Percentiles rank a stretch among this genome's conserved stretches.
Evolutionary conservation across 37 sponge, comb jelly and placozoan species (phyloP).

Genomic region (Aphrocallistes beatrix): DNA sequence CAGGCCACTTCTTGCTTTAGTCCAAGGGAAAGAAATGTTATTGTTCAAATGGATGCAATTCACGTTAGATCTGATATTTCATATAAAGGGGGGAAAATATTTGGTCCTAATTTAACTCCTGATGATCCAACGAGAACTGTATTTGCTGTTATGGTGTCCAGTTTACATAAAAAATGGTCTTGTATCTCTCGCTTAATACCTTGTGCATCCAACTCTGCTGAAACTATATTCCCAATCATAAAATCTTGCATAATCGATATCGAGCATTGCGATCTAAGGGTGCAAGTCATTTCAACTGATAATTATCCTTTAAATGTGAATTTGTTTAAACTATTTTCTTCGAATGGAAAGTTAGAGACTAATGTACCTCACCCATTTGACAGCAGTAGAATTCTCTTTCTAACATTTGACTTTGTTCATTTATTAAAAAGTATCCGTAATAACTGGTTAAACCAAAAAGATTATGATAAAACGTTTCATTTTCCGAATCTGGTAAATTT

Average conservation of each 20-base stretch:
- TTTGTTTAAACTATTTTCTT: neutral
- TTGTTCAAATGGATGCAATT: neutral
- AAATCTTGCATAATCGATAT: neutral
- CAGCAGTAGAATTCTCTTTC: neutral
- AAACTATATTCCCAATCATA: neutral
- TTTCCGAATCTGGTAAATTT: neutral
- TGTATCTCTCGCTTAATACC: neutral
- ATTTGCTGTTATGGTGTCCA: neutral
- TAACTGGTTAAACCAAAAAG: neutral
- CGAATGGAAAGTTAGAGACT: neutral
- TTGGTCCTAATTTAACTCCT: neutral
- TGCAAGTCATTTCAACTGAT: neutral
- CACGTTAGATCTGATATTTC: neutral
- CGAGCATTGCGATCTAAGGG: neutral
- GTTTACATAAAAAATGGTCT: neutral
- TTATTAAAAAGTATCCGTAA: neutral
- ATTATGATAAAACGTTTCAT: neutral
- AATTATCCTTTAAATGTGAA: slow-evolving; percentile 10
- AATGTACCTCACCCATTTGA: neutral
- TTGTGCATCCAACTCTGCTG: neutral
- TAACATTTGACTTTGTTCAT: too few species aligned
- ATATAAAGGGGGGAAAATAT: neutral
- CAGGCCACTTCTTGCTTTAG: too few species aligned
- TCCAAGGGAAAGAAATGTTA: too few species aligned
- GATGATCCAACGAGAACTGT: neutral